Evolutionary conservation across 2,797 vertebrate genomes (phyloP).

Genomic region (Triplophysa yarkandensis): DNA sequence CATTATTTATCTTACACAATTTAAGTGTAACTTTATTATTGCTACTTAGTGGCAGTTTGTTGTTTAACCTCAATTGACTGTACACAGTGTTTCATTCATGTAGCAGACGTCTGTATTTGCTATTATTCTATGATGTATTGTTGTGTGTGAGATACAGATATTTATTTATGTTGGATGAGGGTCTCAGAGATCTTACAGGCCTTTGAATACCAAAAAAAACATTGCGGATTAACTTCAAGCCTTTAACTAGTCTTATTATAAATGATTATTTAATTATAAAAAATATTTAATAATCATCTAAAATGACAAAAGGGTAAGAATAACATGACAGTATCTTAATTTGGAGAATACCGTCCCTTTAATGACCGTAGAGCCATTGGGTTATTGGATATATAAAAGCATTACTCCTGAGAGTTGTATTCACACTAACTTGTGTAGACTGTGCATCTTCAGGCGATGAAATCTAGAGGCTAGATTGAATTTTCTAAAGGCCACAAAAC

Average conservation of each 20-base stretch:
- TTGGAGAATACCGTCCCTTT: too few species aligned
- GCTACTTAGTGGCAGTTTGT: background rate
- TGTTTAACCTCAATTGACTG: background rate
- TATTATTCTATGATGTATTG: background rate
- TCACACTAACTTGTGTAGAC: background rate
- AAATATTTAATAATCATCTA: too few species aligned
- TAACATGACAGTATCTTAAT: too few species aligned
- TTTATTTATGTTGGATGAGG: too few species aligned
- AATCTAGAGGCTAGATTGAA: conserved; percentile 1
- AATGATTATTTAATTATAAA: too few species aligned
- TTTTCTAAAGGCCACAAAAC: conserved; percentile 8
- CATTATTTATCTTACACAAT: too few species aligned
- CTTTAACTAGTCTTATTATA: too few species aligned
- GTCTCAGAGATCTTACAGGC: too few species aligned
- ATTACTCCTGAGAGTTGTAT: conserved; percentile 3
- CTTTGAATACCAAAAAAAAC: too few species aligned
- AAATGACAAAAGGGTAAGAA: too few species aligned
- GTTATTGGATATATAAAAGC: background rate
- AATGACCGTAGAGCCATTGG: background rate
- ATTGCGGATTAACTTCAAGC: too few species aligned
- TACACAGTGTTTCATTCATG: background rate
- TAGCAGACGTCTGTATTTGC: background rate
- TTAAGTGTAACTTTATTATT: background rate
- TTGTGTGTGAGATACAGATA: too few species aligned
- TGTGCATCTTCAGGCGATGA: background rate